These are phyloP conservation scores for Anastatus disparis DNA, from an alignment of 1,140 invertebrate species.

Conservation along the genomic window DNA sequence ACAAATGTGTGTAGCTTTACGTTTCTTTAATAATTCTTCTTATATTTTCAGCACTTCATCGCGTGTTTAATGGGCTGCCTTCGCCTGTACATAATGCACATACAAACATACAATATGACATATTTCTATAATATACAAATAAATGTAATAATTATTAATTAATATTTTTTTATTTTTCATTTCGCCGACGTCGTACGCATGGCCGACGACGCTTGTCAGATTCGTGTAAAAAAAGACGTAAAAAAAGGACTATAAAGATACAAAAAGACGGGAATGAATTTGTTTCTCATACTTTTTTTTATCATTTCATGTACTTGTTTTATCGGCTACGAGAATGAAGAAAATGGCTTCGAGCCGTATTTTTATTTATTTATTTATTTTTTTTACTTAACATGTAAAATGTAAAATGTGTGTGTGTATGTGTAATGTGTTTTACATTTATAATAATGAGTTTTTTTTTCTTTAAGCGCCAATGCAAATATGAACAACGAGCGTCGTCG, in stretches of 20 bases:
- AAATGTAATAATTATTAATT: constrained; percentile 50
- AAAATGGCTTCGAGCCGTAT: constrained; percentile 27
- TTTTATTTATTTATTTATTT: background rate
- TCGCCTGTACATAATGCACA: constrained; percentile 50
- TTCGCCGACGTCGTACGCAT: constrained; percentile 28
- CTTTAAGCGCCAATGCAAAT: constrained; percentile 40
- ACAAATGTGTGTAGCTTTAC: constrained; percentile 37
- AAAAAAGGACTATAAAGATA: constrained; percentile 38
- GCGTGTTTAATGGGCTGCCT: constrained; percentile 44
- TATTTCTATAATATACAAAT: constrained; percentile 42
- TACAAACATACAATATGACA: constrained; percentile 42
- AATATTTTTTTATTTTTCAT: constrained; percentile 23
- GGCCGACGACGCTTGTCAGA: constrained; percentile 32
- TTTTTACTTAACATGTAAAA: too few relatives aligned
- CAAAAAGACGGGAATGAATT: constrained; percentile 38
- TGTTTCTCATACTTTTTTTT: constrained; percentile 26
- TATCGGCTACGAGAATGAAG: constrained; percentile 32
- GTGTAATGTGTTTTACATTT: constrained; percentile 29
- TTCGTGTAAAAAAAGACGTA: constrained; percentile 39
- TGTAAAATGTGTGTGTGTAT: background rate
- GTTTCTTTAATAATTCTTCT: constrained; percentile 24
- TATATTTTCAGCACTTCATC: constrained; percentile 18
- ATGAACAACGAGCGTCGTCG: constrained; percentile 37
- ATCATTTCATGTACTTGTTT: constrained; percentile 21
- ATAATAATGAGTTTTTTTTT: constrained; percentile 39